Percentiles rank a stretch among this genome's conserved stretches.
Conservation (phyloP, 2,797 vertebrate species). For the Sebastiscus tertius region DNA sequence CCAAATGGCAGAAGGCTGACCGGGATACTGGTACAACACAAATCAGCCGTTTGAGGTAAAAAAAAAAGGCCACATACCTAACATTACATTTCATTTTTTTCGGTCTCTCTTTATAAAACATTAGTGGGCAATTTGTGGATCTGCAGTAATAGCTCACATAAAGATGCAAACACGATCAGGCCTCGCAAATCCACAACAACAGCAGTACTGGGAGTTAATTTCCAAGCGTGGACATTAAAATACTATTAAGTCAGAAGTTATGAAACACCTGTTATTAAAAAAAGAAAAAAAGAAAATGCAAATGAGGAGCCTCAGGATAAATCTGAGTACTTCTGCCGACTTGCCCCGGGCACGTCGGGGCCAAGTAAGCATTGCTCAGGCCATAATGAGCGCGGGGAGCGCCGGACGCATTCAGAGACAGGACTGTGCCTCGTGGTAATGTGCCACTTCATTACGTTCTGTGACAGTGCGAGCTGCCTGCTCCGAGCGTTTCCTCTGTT, state of each 20-base stretch:
- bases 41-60: slow-evolving; percentile 6
- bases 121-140: not conserved
- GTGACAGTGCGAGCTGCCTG: slow-evolving; percentile 60
- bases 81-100: not conserved
- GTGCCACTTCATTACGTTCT: slow-evolving; percentile 76
- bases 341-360: slow-evolving; percentile 26
- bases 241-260: slow-evolving; percentile 46
- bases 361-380: slow-evolving; percentile 55
- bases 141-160: slow-evolving; percentile 5
- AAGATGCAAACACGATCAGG: not conserved
- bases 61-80: slow-evolving; percentile 1
- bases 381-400: slow-evolving; percentile 64
- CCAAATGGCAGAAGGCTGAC: slow-evolving; percentile 55
- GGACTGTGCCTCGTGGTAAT: slow-evolving; percentile 64
- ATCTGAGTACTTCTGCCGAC: slow-evolving; percentile 39
- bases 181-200: slow-evolving; percentile 2
- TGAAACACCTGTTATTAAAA: slow-evolving; percentile 49
- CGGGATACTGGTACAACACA: slow-evolving; percentile 20
- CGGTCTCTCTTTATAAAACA: not conserved
- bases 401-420: slow-evolving; percentile 47
- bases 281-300: slow-evolving; percentile 20
- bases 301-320: slow-evolving; percentile 38
- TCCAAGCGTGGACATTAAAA: slow-evolving; percentile 49
- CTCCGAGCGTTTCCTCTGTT: slow-evolving; percentile 65
- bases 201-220: slow-evolving; percentile 21